phyloP scores from a whole-genome alignment of 2,113 vertebrate species.

The Charina bottae region DNA sequence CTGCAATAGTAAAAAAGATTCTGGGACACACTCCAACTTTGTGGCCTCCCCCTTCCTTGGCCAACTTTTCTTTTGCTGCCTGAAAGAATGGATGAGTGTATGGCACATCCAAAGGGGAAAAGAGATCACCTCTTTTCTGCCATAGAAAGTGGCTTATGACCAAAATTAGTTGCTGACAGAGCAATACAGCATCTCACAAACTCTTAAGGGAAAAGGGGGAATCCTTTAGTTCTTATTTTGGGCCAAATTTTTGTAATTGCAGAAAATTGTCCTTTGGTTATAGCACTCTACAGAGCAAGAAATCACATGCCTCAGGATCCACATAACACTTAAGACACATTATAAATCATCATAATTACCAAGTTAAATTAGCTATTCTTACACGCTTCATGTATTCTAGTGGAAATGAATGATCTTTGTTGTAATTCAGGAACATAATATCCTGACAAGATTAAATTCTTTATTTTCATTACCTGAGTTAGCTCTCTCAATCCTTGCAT shows the following conservation, averaged over 20 bases:
- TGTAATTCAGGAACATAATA: background rate
- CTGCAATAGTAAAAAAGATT: background rate
- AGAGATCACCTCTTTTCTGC: background rate
- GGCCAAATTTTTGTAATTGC: background rate
- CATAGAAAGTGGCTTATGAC: background rate
- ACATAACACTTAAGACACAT: background rate
- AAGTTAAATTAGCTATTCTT: slow-evolving; percentile 32
- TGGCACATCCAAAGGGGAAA: background rate
- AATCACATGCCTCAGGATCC: background rate
- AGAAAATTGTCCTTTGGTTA: background rate
- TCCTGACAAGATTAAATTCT: slow-evolving; percentile 29
- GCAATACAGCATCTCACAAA: background rate
- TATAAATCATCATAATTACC: background rate
- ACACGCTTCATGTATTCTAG: background rate
- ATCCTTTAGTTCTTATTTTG: background rate
- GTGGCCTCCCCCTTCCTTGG: background rate
- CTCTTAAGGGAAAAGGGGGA: background rate
- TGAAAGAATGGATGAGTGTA: background rate
- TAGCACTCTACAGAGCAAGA: background rate
- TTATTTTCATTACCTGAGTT: slow-evolving; percentile 23
- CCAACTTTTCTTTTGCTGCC: background rate
- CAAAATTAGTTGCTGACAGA: background rate
- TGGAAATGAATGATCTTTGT: slow-evolving; percentile 3
- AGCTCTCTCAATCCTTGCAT: background rate
- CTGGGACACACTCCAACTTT: background rate